These are phyloP conservation scores for Montipora sp. DNA, from an alignment of 64 coral and sea anemone genomes.

Conservation along the genomic window DNA sequence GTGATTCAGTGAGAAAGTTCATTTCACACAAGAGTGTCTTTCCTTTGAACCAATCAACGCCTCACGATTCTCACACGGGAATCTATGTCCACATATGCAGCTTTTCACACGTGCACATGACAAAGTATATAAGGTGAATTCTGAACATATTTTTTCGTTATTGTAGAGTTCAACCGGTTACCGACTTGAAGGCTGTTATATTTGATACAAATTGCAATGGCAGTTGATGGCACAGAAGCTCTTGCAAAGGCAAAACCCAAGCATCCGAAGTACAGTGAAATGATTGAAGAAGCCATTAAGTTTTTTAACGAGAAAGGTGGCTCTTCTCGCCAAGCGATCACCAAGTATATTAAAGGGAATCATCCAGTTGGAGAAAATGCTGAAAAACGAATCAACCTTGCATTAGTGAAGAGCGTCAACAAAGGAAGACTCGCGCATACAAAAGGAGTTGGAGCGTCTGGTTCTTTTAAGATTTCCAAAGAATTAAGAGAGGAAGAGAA, in stretches of 20 bases:
- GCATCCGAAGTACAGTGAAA: slow-evolving; percentile 79
- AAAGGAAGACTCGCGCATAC: slow-evolving; percentile 72
- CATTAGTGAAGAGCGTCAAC: slow-evolving; percentile 68
- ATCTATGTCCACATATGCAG: neutral
- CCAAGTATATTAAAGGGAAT: slow-evolving; percentile 82
- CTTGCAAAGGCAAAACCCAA: slow-evolving; percentile 54
- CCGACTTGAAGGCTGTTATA: neutral
- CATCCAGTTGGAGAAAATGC: slow-evolving; percentile 67
- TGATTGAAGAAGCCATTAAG: slow-evolving; percentile 89
- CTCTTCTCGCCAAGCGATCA: slow-evolving; percentile 84
- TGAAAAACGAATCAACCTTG: slow-evolving; percentile 73
- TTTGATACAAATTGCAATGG: slow-evolving; percentile 6
- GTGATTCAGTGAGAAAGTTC: neutral
- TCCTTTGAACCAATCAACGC: neutral
- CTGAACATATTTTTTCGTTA: neutral
- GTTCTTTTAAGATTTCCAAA: slow-evolving; percentile 85
- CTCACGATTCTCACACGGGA: neutral
- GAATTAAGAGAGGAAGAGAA: slow-evolving; percentile 81
- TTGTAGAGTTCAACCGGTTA: neutral
- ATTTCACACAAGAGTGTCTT: neutral
- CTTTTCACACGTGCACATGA: neutral
- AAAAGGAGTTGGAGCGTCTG: slow-evolving; percentile 80
- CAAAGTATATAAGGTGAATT: slow-evolving; percentile 13
- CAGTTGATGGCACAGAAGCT: slow-evolving; percentile 14
- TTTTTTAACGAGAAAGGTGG: slow-evolving; percentile 82